A percentile compares a stretch with the other conserved stretches of the same genome.
Evolutionary conservation across 2,797 vertebrate species (phyloP).

Genomic region (Aselliscus stoliczkanus): DNA sequence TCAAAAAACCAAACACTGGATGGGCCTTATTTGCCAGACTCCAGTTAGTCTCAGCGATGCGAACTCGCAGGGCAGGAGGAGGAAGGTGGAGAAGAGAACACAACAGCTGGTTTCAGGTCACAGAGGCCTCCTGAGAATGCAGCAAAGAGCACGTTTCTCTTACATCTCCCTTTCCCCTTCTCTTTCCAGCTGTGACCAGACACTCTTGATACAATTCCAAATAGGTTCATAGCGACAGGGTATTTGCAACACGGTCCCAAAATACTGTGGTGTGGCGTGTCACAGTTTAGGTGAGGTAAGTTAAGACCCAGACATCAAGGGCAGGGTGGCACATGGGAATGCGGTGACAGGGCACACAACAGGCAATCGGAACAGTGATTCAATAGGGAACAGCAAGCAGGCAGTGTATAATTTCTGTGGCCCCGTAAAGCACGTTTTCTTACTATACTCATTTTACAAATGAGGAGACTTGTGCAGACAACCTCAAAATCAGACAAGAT

Average conservation of each 20-base stretch:
- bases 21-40: neutral
- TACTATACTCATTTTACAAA: too few species aligned
- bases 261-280: accelerated
- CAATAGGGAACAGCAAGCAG: neutral
- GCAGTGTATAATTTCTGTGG: accelerated
- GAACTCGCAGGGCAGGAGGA: too few species aligned
- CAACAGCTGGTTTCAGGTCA: neutral
- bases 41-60: neutral
- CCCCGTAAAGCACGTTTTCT: neutral
- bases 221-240: too few species aligned
- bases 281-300: neutral
- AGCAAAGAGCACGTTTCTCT: neutral
- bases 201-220: too few species aligned
- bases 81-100: neutral
- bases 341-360: accelerated
- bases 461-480: neutral
- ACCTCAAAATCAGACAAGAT: neutral
- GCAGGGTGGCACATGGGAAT: accelerated
- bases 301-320: too few species aligned
- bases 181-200: neutral
- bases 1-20: too few species aligned
- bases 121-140: neutral
- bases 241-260: neutral
- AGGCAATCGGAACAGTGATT: neutral
- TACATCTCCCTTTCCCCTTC: neutral